phyloP scores from a whole-genome alignment of 2,888 invertebrate genomes.

The Dermolepida albohirtum region DNA sequence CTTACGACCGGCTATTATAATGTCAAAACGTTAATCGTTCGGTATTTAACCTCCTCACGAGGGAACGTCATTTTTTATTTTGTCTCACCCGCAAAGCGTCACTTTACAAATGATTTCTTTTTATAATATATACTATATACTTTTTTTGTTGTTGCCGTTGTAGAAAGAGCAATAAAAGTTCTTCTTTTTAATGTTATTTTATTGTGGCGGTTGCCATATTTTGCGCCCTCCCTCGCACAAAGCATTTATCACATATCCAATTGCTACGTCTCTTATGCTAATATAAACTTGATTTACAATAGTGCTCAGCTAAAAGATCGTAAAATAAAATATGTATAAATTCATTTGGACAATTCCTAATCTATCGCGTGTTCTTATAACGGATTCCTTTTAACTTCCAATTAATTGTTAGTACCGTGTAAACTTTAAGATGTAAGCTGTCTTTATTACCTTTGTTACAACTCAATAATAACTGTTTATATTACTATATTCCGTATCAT shows the following conservation, averaged over 20 bases:
- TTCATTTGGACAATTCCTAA: neutral
- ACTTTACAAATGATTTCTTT: conserved; percentile 32
- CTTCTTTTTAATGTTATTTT: conserved; percentile 6
- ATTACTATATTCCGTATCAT: no score
- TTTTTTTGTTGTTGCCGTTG: conserved; percentile 22
- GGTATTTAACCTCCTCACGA: conserved; percentile 42
- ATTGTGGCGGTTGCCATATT: conserved; percentile 12
- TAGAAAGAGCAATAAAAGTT: conserved; percentile 21
- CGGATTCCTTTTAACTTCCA: neutral
- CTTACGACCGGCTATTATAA: conserved; percentile 52
- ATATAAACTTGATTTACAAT: conserved; percentile 15
- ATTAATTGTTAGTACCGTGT: no score
- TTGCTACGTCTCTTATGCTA: conserved; percentile 12
- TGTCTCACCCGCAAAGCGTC: conserved; percentile 32
- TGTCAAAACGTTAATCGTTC: conserved; percentile 55
- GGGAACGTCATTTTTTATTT: conserved; percentile 38
- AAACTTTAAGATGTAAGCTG: no score
- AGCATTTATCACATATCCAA: conserved; percentile 8
- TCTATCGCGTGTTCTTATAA: neutral
- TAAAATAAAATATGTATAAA: neutral
- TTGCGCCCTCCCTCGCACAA: conserved; percentile 1
- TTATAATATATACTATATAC: neutral
- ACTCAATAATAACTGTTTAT: no score
- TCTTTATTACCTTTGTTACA: no score
- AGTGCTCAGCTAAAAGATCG: neutral